Base-by-base conservation (phyloP, 2,888 invertebrate genomes). In the Cephus runcator region DNA sequence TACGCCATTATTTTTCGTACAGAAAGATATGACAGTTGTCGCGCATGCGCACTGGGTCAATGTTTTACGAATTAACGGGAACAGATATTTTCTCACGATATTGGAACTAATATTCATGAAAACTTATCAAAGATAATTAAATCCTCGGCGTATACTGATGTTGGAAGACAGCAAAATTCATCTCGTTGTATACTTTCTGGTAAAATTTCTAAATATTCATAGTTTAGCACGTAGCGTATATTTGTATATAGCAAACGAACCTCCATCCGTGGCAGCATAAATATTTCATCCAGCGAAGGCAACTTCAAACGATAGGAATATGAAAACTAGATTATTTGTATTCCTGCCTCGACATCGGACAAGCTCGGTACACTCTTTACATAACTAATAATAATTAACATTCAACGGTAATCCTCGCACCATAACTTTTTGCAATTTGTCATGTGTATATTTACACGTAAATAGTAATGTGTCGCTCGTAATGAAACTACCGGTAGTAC, bases 131-230 rank as follows among this genome's bases (percentile, higher is more conserved):
- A 23, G 56, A 23, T 56, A 23, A 56, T 56, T 9, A 56, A 23
- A 23, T 9, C 23, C 23, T 56, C 9, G 56, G 56, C 23, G 56
- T 56, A 56, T 56, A 56, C 56, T 23, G 1, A 56, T 9, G 56
- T 2, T 56, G 1, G 23, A 23, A 15, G 9, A 23, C 23, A 40
- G 15, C 9, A 2, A 56, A 56, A 23, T 56, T 56, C 9, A 56
- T 23, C 56, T 56, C 56, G 56, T 56, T 56, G 56, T 56, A 56
- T 56, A 56, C 56, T 56, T 23, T 56, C 56, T 56, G 23, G 9
- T 82, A 84, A 83, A 84, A 84, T 84, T 82, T 79, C 81, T 84
- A 84, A 84, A 84, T 84, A 84, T 84, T 84, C 84, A 76, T 76
- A 68, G 73, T 34, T 23, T 6, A 35, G 11, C 75, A 35, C 34